phyloP scores from a whole-genome alignment of 2,888 invertebrate species.

The Nowickia ferox region DNA sequence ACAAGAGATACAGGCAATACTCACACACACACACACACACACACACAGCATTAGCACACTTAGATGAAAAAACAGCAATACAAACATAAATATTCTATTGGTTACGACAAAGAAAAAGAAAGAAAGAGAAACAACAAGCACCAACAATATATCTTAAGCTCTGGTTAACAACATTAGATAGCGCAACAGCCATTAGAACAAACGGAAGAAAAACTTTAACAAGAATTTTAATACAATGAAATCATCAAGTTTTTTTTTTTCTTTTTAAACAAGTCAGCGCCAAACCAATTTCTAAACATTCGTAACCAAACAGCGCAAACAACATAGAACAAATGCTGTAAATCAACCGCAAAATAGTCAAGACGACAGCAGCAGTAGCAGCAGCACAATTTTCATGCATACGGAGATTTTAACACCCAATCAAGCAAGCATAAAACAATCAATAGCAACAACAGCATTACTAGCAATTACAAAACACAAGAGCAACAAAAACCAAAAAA shows the following conservation, averaged over 20 bases:
- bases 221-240: constrained; percentile 56
- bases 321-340: constrained; percentile 43
- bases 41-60: background rate
- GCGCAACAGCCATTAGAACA: background rate
- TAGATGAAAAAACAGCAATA: background rate
- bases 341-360: constrained; percentile 67
- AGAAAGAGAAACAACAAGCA: background rate
- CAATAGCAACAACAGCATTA: constrained; percentile 25
- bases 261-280: background rate
- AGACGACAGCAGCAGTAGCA: constrained; percentile 35
- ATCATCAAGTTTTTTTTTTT: constrained; percentile 25
- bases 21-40: constrained; percentile 14
- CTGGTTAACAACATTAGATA: background rate
- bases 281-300: constrained; percentile 23
- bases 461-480: constrained; percentile 34
- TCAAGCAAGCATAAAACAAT: constrained; percentile 74
- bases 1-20: constrained; percentile 32
- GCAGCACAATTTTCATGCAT: constrained; percentile 34
- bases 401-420: constrained; percentile 61
- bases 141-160: constrained; percentile 6
- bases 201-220: constrained; percentile 21
- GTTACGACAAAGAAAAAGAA: constrained; percentile 1
- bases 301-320: constrained; percentile 20
- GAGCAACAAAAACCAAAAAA: constrained; percentile 19
- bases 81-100: constrained; percentile 44